Conservation (phyloP, 1,140 invertebrate species). For the Potamilus streckersoni region DNA sequence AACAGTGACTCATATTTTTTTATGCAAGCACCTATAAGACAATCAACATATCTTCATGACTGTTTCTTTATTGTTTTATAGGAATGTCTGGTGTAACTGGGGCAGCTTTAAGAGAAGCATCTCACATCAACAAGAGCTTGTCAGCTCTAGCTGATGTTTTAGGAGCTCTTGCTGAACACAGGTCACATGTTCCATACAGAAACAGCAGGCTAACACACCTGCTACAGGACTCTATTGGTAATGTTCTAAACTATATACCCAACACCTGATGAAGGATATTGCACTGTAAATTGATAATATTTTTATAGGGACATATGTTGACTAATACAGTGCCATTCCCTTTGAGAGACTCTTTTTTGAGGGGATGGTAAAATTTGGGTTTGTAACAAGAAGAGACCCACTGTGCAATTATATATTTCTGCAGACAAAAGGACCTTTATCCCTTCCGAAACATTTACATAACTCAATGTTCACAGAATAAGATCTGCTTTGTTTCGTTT, state of each 20-base stretch:
- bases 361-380: too few species aligned
- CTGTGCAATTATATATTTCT: too few species aligned
- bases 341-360: too few species aligned
- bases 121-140: constrained; percentile 63
- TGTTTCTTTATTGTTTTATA: constrained; percentile 23
- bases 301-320: too few species aligned
- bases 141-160: constrained; percentile 65
- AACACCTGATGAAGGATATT: too few species aligned
- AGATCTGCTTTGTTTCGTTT: too few species aligned
- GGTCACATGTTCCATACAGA: constrained; percentile 86
- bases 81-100: constrained; percentile 66
- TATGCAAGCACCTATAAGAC: background rate
- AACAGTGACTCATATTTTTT: background rate
- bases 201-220: constrained; percentile 92
- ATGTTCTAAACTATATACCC: background rate
- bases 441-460: too few species aligned
- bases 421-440: too few species aligned
- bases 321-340: too few species aligned
- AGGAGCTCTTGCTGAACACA: constrained; percentile 60
- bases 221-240: constrained; percentile 87
- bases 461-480: too few species aligned
- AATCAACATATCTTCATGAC: background rate
- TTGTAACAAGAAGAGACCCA: too few species aligned
- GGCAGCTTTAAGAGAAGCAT: constrained; percentile 56
- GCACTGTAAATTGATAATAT: too few species aligned